Conservation (phyloP, 1,140 invertebrate genomes). For the Bombus cullumanus region DNA sequence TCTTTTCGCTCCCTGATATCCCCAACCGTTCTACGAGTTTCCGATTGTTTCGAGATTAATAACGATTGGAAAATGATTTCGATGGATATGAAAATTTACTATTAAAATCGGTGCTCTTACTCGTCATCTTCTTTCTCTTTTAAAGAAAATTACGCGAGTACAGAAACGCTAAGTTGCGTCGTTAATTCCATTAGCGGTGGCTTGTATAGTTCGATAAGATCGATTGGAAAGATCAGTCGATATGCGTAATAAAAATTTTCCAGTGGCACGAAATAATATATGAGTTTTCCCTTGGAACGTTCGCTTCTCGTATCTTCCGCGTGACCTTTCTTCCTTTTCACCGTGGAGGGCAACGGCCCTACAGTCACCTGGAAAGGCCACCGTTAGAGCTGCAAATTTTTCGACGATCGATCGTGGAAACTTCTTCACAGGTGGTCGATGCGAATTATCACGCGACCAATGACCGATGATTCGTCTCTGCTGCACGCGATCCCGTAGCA, state of each 20-base stretch:
- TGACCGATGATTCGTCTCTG: constrained; percentile 46
- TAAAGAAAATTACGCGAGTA: too few relatives aligned
- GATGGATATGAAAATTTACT: too few relatives aligned
- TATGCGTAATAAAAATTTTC: background rate
- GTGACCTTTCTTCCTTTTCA: constrained; percentile 40
- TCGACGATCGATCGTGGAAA: constrained; percentile 67
- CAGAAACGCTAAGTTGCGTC: background rate
- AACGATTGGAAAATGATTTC: background rate
- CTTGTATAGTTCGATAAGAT: background rate
- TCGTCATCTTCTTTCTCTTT: too few relatives aligned
- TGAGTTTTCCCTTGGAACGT: constrained; percentile 20
- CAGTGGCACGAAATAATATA: background rate
- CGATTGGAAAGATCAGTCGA: background rate
- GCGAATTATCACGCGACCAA: constrained; percentile 63
- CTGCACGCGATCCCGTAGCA: constrained; percentile 53
- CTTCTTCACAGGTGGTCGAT: constrained; percentile 61
- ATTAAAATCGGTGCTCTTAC: too few relatives aligned
- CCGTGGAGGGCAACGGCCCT: constrained; percentile 33
- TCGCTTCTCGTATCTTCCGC: constrained; percentile 15
- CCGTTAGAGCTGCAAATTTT: constrained; percentile 55
- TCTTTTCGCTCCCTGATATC: background rate
- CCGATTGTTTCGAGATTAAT: background rate
- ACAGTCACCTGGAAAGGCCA: constrained; percentile 32
- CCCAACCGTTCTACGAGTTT: background rate
- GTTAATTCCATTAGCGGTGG: background rate